phyloP scores from a whole-genome alignment of 1,140 invertebrate species.

The Chelonus insularis region DNA sequence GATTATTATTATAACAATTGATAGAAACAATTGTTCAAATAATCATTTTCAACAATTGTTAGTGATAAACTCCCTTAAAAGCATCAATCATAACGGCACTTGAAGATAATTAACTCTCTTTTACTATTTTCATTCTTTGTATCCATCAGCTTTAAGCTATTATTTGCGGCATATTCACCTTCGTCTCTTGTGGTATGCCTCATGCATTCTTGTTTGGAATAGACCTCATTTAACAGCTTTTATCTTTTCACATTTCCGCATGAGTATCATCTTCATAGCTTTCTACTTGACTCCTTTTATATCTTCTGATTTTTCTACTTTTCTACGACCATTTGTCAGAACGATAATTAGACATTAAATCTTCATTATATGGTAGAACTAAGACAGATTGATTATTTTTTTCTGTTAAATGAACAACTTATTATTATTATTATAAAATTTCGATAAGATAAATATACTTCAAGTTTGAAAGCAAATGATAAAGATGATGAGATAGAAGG shows the following conservation, averaged over 20 bases:
- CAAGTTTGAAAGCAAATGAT: too few species aligned
- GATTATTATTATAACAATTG: too few species aligned
- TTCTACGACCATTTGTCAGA: too few species aligned
- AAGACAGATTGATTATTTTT: too few species aligned
- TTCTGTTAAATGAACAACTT: too few species aligned
- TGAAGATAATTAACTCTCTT: slow-evolving; percentile 1
- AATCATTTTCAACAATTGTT: too few species aligned
- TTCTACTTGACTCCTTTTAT: neutral
- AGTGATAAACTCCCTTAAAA: neutral
- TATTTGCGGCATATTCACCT: slow-evolving; percentile 25
- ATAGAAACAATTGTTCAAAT: neutral
- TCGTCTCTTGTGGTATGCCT: slow-evolving; percentile 2
- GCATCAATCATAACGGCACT: slow-evolving; percentile 8
- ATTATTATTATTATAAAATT: too few species aligned
- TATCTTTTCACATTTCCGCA: slow-evolving; percentile 5
- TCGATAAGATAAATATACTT: too few species aligned
- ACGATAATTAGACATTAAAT: too few species aligned
- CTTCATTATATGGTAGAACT: too few species aligned
- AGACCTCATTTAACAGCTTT: neutral
- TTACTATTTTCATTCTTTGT: slow-evolving; percentile 2
- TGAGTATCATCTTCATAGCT: neutral
- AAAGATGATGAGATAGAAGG: too few species aligned
- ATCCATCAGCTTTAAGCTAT: slow-evolving; percentile 4
- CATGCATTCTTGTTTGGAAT: slow-evolving; percentile 4
- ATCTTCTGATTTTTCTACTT: neutral